Percentiles rank a stretch among this genome's conserved stretches.
Conservation (phyloP, 2,113 vertebrate species). For the Alces alces region DNA sequence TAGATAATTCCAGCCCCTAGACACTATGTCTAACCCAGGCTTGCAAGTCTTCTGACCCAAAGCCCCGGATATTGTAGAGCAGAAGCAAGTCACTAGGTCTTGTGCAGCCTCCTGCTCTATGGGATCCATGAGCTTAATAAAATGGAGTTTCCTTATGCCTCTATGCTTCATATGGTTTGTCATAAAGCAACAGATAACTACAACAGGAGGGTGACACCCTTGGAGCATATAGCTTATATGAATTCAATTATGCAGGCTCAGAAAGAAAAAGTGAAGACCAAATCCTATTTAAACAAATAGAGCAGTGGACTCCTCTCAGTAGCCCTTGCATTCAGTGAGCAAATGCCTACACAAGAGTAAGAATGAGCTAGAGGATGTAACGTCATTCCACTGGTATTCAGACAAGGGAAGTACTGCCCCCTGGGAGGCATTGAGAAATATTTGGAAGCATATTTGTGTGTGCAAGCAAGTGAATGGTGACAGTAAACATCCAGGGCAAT, state of each 20-base stretch:
- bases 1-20: neutral
- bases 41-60: neutral
- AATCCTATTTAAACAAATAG: neutral
- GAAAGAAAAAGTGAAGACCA: neutral
- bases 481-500: neutral
- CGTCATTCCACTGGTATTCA: neutral
- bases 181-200: neutral
- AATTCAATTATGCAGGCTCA: neutral
- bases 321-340: neutral
- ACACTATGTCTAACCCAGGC: neutral
- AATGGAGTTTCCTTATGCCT: neutral
- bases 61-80: too few species aligned
- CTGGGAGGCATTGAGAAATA: neutral
- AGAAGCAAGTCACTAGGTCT: neutral
- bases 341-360: accelerated
- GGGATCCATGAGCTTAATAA: neutral
- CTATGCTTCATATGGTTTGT: neutral
- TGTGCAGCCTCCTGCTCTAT: neutral
- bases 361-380: accelerated
- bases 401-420: neutral
- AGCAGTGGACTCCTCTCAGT: neutral
- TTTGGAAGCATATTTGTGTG: neutral
- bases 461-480: neutral
- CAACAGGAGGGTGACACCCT: neutral
- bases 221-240: neutral